These are phyloP conservation scores for Leptobrachium ailaonicum DNA, from an alignment of 2,113 vertebrate species.

Conservation along the genomic window DNA sequence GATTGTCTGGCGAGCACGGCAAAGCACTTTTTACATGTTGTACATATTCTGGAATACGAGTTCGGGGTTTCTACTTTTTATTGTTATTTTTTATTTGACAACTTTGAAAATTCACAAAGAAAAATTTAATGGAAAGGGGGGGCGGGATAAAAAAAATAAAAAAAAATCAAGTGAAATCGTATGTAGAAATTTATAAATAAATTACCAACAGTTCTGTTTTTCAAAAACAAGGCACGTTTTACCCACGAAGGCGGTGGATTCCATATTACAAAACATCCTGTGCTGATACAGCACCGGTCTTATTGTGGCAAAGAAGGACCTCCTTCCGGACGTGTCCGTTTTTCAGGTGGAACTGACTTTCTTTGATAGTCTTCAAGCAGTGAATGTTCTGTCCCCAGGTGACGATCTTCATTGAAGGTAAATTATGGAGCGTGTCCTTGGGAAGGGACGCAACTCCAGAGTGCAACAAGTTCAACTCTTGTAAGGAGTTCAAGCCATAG, in stretches of 20 bases:
- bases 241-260: constrained; percentile 52
- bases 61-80: no score
- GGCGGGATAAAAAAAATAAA: no score
- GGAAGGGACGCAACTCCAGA: constrained; percentile 75
- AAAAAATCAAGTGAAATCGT: constrained; percentile 49
- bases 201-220: constrained; percentile 51
- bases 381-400: constrained; percentile 70
- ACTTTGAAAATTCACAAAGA: no score
- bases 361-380: constrained; percentile 85
- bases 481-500: constrained; percentile 78
- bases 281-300: constrained; percentile 50
- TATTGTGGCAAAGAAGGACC: constrained; percentile 73
- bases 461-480: constrained; percentile 85
- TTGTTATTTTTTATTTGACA: no score
- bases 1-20: no score
- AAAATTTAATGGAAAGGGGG: no score
- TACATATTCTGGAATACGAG: no score
- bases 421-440: constrained; percentile 70
- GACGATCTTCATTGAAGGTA: constrained; percentile 86
- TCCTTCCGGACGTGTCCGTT: constrained; percentile 77
- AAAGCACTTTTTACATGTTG: no score
- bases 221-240: constrained; percentile 58
- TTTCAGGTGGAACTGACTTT: constrained; percentile 84
- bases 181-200: constrained; percentile 65
- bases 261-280: constrained; percentile 60